phyloP scores from a whole-genome alignment of 2,113 vertebrate species.

The Indicator indicator region DNA sequence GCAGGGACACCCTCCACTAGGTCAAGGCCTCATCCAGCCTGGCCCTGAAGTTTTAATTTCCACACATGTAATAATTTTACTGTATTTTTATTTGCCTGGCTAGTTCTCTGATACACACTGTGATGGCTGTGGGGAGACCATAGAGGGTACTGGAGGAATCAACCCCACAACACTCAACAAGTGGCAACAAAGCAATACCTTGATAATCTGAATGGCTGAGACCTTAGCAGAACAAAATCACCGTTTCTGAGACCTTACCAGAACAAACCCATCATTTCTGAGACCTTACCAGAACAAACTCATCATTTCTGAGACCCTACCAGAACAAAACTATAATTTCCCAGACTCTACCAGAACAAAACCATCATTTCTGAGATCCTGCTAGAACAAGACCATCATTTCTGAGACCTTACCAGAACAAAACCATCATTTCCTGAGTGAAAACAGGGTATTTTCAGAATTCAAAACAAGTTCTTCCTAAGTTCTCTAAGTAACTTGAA shows the following conservation, averaged over 20 bases:
- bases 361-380: background rate
- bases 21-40: too few species aligned
- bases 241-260: too few species aligned
- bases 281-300: too few species aligned
- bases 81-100: background rate
- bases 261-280: too few species aligned
- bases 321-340: too few species aligned
- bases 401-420: background rate
- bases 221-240: background rate
- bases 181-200: background rate
- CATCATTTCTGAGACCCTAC: too few species aligned
- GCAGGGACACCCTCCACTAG: too few species aligned
- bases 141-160: background rate
- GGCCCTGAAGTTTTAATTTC: background rate
- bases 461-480: background rate
- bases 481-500: accelerated
- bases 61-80: background rate
- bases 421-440: background rate
- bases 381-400: background rate
- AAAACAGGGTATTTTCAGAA: background rate
- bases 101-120: too few species aligned
- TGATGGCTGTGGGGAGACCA: background rate
- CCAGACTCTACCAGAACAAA: background rate
- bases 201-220: background rate
- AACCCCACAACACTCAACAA: background rate